Evolutionary conservation across 1,140 invertebrate species (phyloP), one percentile per base, ranked within the genome.

Genomic region (Bombus superbus): DNA sequence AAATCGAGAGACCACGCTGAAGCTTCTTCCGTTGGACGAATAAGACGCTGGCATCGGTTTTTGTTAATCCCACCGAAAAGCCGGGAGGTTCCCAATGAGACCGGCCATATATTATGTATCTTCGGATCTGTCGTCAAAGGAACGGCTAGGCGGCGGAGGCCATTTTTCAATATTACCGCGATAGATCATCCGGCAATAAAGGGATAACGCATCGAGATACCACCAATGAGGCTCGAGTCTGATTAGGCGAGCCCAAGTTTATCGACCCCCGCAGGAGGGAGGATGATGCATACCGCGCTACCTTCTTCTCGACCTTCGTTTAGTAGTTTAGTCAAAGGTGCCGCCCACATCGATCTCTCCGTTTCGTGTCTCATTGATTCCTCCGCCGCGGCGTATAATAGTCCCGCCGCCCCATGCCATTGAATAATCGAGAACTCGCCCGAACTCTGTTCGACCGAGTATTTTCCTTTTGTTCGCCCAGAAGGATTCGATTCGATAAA

Each of bases 81-180:
- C 68, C 85, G 77, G 78, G 64, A 10, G 81, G 81, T 82, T 76
- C 64, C 79, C 78, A 85, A 90, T 53, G 78, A 86, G 81, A 64
- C 82, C 53, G 69, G 53, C 84, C 85, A 75, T 91, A 90, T 89
- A 91, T 91, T 86, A 90, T 59, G 83, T 72, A 89, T 85, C 90
- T 80, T 89, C 78, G 82, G 86, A 90, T 89, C 86, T 89, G 90
- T 91, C 90, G 88, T 91, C 87, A 75, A 85, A 82, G 69, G 83
- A 38, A 76, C 68, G 64, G 69, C 66, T 78, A 79, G 76, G 85
- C 74, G 80, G 80, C 59, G 85, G 77, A 53, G 83, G 88, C 86
- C 82, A 91, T 91, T 91, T 91, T 91, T 91, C 90, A 91, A 91
- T 91, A 91, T 91, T 91, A 91, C 90, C 88, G 71, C 86, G 88